These are phyloP conservation scores for Lucilia cuprina DNA, from an alignment of 1,140 invertebrate genomes.

Conservation along the genomic window DNA sequence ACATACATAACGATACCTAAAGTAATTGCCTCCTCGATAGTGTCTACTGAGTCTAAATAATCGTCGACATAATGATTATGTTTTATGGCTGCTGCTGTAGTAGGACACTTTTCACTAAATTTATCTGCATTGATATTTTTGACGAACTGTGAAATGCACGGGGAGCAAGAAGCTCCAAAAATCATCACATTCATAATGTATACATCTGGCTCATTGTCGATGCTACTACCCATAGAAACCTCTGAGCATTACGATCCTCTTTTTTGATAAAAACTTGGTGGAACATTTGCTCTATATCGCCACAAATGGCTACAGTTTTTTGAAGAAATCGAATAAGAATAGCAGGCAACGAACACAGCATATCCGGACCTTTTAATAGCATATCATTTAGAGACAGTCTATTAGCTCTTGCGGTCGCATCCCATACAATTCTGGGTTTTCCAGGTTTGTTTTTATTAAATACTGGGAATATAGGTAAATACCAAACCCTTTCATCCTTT, in stretches of 20 bases:
- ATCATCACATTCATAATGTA: constrained; percentile 41
- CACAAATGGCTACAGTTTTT: constrained; percentile 40
- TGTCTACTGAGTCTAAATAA: constrained; percentile 50
- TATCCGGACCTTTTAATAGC: constrained; percentile 48
- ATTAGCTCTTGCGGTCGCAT: constrained; percentile 47
- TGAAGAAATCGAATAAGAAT: constrained; percentile 45
- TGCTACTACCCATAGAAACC: constrained; percentile 49
- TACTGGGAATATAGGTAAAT: constrained; percentile 53
- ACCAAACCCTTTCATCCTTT: constrained; percentile 41
- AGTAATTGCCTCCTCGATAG: constrained; percentile 41
- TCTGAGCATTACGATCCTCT: constrained; percentile 45
- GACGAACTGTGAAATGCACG: constrained; percentile 50
- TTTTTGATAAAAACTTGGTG: constrained; percentile 40
- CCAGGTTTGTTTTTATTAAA: constrained; percentile 47
- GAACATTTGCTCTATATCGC: constrained; percentile 60
- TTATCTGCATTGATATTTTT: constrained; percentile 52
- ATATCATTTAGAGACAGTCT: constrained; percentile 46
- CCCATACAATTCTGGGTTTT: constrained; percentile 52
- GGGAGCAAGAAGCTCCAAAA: constrained; percentile 55
- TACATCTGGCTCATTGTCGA: constrained; percentile 26
- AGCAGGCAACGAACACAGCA: constrained; percentile 40
- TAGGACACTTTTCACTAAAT: constrained; percentile 39
- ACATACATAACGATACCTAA: no score
- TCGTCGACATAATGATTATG: constrained; percentile 59
- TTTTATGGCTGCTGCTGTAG: constrained; percentile 45